phyloP scores from a whole-genome alignment of 1,140 invertebrate genomes.

The Lepidurus packardi region DNA sequence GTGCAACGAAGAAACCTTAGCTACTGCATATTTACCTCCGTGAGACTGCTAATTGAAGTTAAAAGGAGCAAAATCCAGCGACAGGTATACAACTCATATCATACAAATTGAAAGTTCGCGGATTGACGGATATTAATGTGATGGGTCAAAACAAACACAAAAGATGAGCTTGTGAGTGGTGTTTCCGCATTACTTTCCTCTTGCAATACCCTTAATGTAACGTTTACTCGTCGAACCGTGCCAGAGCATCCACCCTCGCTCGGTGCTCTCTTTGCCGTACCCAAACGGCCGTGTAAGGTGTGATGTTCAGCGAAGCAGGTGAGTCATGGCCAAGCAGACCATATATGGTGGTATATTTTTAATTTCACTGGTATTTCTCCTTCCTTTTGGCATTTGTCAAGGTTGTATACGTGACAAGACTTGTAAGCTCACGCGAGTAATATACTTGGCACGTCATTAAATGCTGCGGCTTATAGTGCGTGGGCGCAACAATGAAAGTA shows the following conservation, averaged over 20 bases:
- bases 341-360: not conserved
- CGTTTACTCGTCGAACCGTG: not conserved
- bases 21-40: not conserved
- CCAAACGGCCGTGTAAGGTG: not conserved
- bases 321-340: not conserved
- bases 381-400: not conserved
- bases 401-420: not conserved
- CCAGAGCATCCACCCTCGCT: not conserved
- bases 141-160: too few relatives aligned
- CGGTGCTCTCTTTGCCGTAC: not conserved
- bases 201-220: not conserved
- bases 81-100: too few relatives aligned
- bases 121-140: too few relatives aligned
- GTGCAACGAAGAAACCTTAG: not conserved
- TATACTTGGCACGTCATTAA: not conserved
- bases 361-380: not conserved
- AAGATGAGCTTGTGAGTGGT: too few relatives aligned
- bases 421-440: not conserved
- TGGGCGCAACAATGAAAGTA: too few relatives aligned
- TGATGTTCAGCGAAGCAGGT: not conserved
- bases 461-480: not conserved
- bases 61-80: not conserved
- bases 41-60: not conserved
- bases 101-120: too few relatives aligned
- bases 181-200: too few relatives aligned